Evolutionary conservation across 2,113 vertebrate genomes (phyloP).

Genomic region (Theristicus caerulescens): DNA sequence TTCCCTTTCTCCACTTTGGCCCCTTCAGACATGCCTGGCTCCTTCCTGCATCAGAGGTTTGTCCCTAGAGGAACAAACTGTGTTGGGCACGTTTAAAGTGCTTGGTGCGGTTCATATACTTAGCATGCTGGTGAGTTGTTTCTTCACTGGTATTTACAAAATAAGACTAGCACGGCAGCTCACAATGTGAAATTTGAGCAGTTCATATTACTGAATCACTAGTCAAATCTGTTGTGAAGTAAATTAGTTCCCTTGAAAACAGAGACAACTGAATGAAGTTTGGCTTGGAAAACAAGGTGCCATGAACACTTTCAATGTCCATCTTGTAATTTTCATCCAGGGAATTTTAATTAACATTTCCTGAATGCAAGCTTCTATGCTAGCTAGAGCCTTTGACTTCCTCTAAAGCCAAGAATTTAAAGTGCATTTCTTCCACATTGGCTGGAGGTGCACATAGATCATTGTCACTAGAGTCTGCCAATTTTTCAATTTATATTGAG

Average conservation of each 20-base stretch:
- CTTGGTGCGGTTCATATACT: background rate
- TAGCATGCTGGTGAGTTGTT: background rate
- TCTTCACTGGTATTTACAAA: background rate
- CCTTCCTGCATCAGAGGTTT: background rate
- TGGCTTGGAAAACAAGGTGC: background rate
- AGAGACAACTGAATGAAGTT: constrained; percentile 1
- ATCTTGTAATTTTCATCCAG: constrained; percentile 27
- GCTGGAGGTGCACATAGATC: constrained; percentile 41
- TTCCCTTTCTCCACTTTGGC: background rate
- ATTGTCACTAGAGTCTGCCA: background rate
- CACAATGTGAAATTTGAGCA: background rate
- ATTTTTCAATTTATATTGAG: background rate
- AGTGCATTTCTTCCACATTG: constrained; percentile 32
- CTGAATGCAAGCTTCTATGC: background rate
- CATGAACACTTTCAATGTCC: background rate
- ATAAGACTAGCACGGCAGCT: background rate
- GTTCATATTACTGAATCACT: background rate
- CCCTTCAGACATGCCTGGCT: background rate
- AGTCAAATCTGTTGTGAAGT: constrained; percentile 5
- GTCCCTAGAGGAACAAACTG: background rate
- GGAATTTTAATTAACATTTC: constrained; percentile 51
- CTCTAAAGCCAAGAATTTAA: constrained; percentile 47
- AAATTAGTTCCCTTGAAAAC: constrained; percentile 1
- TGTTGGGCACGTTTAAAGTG: background rate
- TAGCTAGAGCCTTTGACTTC: background rate